phyloP scores from a whole-genome alignment of 2,797 vertebrate genomes.

The Leptodactylus fallax region DNA sequence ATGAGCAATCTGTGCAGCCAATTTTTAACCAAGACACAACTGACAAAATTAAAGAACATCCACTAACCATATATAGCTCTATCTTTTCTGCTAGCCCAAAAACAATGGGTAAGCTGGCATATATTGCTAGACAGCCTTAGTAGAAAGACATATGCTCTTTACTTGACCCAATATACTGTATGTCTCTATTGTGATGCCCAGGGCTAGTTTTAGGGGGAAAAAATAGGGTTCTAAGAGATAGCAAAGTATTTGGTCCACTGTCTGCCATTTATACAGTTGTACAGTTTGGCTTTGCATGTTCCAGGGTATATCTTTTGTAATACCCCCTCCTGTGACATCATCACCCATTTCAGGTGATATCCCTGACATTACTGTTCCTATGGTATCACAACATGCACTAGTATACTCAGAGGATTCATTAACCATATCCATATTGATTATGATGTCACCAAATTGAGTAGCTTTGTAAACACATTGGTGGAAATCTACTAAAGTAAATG shows the following conservation, averaged over 20 bases:
- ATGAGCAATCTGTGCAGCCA: slow-evolving; percentile 3
- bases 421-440: too few species aligned
- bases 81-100: neutral
- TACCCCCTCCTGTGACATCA: too few species aligned
- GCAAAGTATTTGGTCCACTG: neutral
- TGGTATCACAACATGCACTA: too few species aligned
- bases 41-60: neutral
- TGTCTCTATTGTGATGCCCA: neutral
- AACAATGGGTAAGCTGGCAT: neutral
- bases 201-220: neutral
- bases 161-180: neutral
- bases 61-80: neutral
- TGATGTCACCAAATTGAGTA: too few species aligned
- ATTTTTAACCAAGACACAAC: neutral
- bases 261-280: neutral
- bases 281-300: neutral
- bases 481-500: too few species aligned
- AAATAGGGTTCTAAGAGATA: neutral
- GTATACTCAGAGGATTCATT: too few species aligned
- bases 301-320: too few species aligned
- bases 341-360: too few species aligned
- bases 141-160: neutral
- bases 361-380: too few species aligned
- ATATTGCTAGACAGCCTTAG: neutral
- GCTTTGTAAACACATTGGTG: too few species aligned